phyloP scores from a whole-genome alignment of 2,888 invertebrate species.

The Agapetus fuscipes region DNA sequence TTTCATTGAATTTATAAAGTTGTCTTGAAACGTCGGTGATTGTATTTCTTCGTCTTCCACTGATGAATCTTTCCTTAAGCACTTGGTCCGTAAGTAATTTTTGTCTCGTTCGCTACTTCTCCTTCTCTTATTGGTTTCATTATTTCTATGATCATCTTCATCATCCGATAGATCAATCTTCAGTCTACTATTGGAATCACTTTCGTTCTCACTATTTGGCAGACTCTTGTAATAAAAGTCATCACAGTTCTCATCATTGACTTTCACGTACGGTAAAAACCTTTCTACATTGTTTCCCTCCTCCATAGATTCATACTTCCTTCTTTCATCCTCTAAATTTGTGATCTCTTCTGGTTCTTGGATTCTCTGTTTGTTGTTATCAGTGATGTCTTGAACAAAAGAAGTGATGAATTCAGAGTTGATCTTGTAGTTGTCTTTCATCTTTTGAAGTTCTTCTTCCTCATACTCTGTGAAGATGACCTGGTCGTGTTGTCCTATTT shows the following conservation, averaged over 20 bases:
- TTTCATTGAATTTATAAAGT: constrained; percentile 20
- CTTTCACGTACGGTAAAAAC: constrained; percentile 4
- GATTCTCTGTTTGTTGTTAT: too few relatives aligned
- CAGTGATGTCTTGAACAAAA: constrained; percentile 9
- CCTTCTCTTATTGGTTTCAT: constrained; percentile 10
- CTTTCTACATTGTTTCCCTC: constrained; percentile 4
- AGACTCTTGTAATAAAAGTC: constrained; percentile 14
- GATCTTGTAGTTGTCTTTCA: constrained; percentile 18
- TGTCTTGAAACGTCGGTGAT: constrained; percentile 19
- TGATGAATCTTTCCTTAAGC: constrained; percentile 13
- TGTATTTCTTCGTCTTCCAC: constrained; percentile 11
- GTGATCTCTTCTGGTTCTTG: too few relatives aligned
- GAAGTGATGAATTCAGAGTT: constrained; percentile 7
- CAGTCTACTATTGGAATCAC: constrained; percentile 17
- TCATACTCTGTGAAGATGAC: constrained; percentile 2
- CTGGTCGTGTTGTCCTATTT: constrained; percentile 1
- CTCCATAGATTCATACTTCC: not conserved
- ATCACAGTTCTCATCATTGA: constrained; percentile 3
- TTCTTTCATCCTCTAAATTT: not conserved
- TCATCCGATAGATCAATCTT: constrained; percentile 20
- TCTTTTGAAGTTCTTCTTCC: constrained; percentile 10
- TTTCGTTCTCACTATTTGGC: constrained; percentile 18
- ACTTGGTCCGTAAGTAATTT: constrained; percentile 7
- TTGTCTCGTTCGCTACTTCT: constrained; percentile 11
- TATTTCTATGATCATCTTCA: constrained; percentile 7